A percentile compares a stretch with the other conserved stretches of the same genome.
Evolutionary conservation across 2,888 invertebrate species (phyloP).

Genomic region (Macrophya alboannulata): DNA sequence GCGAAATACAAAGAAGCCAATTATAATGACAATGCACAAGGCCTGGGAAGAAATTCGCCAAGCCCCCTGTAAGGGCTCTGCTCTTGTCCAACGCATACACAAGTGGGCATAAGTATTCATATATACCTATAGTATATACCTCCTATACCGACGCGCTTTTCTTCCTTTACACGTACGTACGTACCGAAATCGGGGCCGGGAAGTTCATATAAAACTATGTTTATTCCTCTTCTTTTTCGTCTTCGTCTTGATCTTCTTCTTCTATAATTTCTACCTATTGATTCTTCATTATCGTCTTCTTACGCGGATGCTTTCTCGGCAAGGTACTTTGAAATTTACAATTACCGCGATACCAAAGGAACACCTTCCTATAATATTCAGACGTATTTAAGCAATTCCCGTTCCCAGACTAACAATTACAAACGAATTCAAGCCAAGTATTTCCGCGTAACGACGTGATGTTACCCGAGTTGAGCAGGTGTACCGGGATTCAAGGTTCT

Average conservation of each 20-base stretch:
- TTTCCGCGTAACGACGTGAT: neutral
- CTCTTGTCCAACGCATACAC: slow-evolving; percentile 5
- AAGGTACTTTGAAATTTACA: neutral
- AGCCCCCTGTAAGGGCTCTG: slow-evolving; percentile 64
- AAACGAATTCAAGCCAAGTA: neutral
- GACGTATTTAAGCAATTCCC: neutral
- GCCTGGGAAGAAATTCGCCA: slow-evolving; percentile 77
- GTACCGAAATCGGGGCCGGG: neutral
- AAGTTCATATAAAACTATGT: neutral
- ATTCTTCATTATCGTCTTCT: neutral
- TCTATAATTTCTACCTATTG: neutral
- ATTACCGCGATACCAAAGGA: neutral
- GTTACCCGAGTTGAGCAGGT: neutral
- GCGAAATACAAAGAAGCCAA: slow-evolving; percentile 77
- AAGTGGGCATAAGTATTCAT: neutral
- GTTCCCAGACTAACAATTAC: neutral
- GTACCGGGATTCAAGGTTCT: neutral
- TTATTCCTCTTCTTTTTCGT: neutral
- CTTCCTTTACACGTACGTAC: neutral
- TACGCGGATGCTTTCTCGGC: neutral
- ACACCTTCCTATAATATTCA: neutral
- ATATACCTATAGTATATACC: neutral
- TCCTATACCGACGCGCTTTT: slow-evolving; percentile 11
- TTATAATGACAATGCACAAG: slow-evolving; percentile 78
- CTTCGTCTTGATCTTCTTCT: neutral